Conservation (phyloP, 2,113 vertebrate species). For the Synchiropus splendidus region DNA sequence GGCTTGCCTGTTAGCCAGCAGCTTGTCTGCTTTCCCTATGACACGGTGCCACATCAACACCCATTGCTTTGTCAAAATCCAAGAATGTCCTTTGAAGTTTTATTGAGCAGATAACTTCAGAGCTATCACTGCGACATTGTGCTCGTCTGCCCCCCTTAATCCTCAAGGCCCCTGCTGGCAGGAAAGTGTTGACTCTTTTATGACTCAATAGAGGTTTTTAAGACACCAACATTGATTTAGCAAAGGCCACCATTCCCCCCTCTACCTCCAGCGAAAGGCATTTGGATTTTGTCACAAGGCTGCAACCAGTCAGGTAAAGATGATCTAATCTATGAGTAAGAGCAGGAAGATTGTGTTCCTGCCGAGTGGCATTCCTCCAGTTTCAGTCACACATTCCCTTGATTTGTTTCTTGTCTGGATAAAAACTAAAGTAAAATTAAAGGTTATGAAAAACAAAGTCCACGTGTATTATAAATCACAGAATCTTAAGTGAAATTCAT, state of each 20-base stretch:
- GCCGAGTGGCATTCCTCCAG: conserved; percentile 20
- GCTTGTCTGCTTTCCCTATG: conserved; percentile 15
- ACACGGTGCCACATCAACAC: conserved; percentile 33
- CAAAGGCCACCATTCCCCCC: conserved; percentile 26
- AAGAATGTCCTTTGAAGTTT: conserved; percentile 62
- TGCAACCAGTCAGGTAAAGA: conserved; percentile 22
- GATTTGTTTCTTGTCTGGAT: too few relatives aligned
- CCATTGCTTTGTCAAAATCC: conserved; percentile 29
- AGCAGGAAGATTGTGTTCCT: conserved; percentile 23
- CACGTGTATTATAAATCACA: too few relatives aligned
- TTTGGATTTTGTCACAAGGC: conserved; percentile 23
- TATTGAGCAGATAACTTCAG: conserved; percentile 54
- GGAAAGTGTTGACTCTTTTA: conserved; percentile 47
- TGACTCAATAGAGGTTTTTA: conserved; percentile 38
- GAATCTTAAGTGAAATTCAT: too few relatives aligned
- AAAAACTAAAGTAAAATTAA: too few relatives aligned
- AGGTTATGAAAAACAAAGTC: too few relatives aligned
- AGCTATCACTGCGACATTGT: conserved; percentile 40
- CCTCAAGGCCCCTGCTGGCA: conserved; percentile 23
- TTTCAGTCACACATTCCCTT: background rate
- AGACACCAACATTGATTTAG: conserved; percentile 37
- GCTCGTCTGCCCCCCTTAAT: conserved; percentile 38
- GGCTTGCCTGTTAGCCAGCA: conserved; percentile 19
- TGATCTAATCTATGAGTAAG: conserved; percentile 41
- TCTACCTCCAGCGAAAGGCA: conserved; percentile 12